Conservation (phyloP, 2,888 invertebrate species). For the Formica aserva region DNA sequence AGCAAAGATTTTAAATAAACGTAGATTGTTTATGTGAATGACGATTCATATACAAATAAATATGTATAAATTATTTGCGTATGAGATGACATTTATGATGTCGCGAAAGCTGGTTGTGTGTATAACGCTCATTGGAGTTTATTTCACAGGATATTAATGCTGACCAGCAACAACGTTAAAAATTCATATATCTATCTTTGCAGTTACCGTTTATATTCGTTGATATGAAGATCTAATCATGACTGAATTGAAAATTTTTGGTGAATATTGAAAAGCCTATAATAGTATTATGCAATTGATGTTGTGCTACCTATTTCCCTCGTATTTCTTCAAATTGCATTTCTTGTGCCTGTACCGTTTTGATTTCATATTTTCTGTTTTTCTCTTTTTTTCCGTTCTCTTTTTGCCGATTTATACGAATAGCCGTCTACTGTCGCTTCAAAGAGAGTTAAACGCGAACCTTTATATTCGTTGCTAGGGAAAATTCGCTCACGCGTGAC, state of each 20-base stretch:
- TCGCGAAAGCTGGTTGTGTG: neutral
- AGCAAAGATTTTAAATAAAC: slow-evolving; percentile 1
- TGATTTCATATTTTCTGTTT: slow-evolving; percentile 37
- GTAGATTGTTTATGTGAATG: slow-evolving; percentile 5
- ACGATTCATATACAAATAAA: slow-evolving; percentile 18
- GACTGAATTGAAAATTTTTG: slow-evolving; percentile 30
- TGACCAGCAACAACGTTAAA: neutral
- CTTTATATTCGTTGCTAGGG: slow-evolving; percentile 11
- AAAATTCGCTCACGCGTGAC: slow-evolving; percentile 36
- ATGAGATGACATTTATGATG: slow-evolving; percentile 11
- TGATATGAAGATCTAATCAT: neutral
- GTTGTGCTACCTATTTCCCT: slow-evolving; percentile 23
- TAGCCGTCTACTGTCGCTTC: slow-evolving; percentile 23
- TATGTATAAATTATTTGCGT: slow-evolving; percentile 8
- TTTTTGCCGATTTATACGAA: neutral
- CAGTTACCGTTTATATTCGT: slow-evolving; percentile 1
- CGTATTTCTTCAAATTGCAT: slow-evolving; percentile 23
- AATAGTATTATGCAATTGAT: slow-evolving; percentile 1
- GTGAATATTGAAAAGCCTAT: slow-evolving; percentile 6
- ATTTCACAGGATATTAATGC: neutral
- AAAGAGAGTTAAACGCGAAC: slow-evolving; percentile 15
- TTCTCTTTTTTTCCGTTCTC: neutral
- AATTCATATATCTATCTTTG: neutral
- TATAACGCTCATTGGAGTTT: neutral
- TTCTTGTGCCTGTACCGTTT: slow-evolving; percentile 4